Base-by-base conservation (phyloP, 2,888 invertebrate species). In the Spicauda simplicius region DNA sequence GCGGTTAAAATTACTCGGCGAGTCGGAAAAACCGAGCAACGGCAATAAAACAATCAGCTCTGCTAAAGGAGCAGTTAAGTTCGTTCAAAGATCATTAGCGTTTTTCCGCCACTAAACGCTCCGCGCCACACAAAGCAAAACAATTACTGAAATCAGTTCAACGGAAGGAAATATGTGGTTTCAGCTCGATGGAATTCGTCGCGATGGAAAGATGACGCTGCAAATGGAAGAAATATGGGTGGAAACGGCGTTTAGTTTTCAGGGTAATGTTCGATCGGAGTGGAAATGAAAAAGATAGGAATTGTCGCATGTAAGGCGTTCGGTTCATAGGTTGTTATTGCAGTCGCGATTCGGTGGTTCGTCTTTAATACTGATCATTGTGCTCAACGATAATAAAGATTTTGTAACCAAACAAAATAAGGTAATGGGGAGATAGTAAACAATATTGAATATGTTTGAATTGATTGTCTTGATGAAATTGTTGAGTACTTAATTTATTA, bases 221-320 rank as follows among this genome's bases (percentile, higher is more conserved):
- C 82, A 83, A 86, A 85, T 85, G 78, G 79, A 82, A 85, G 83
- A 88, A 85, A 85, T 86, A 88, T 88, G 80, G 80, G 82, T 78
- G 71, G 77, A 77, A 84, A 85, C 83, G 80, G 80, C 79, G 79
- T 76, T 79, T 85, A 80, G 81, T 83, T 86, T 82, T 84, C 72
- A 78, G 78, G 76, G 80, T 87, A 85, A 88, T 84, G 82, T 84
- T 76, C 80, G 80, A 75, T 74, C 77, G 78, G 73, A 72, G 79
- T 76, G 75, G 79, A 57, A 73, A 77, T 76, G 79, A 86, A 87
- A 88, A 88, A 87, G 83, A 78, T 10, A 30, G 45, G 85, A 83
- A 82, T 84, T 79, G 77, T 77, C 74, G 77, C 73, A 78, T 78
- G 76, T 82, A 79, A 77, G 80, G 82, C 78, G 41, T 41, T 41